Percentiles rank a stretch among this genome's conserved stretches.
Conservation (phyloP, 1,140 invertebrate genomes). For the Drosophila mojavensis region DNA sequence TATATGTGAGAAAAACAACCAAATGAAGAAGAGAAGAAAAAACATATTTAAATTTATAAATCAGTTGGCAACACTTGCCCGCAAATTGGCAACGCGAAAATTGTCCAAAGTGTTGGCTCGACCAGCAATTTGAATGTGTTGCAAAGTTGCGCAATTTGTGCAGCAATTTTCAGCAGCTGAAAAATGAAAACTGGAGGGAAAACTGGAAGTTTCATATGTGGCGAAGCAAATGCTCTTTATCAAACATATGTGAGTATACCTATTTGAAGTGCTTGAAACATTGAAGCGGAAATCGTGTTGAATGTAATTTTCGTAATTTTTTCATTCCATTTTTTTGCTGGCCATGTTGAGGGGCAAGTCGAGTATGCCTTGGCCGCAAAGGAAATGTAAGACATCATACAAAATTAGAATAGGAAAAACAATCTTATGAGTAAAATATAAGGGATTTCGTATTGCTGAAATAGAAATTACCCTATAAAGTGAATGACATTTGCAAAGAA, state of each 20-base stretch:
- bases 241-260: not conserved
- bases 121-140: constrained; percentile 40
- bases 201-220: not conserved
- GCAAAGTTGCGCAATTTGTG: constrained; percentile 60
- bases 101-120: constrained; percentile 45
- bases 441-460: too few relatives aligned
- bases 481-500: too few relatives aligned
- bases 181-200: constrained; percentile 47
- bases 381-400: too few relatives aligned
- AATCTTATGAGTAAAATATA: too few relatives aligned
- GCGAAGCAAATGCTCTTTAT: not conserved
- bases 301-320: too few relatives aligned
- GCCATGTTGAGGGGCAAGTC: too few relatives aligned
- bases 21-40: constrained; percentile 27
- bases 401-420: too few relatives aligned
- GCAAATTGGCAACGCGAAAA: constrained; percentile 45
- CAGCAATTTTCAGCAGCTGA: constrained; percentile 36
- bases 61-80: constrained; percentile 7
- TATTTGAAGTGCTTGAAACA: too few relatives aligned
- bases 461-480: too few relatives aligned
- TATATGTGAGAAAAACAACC: not conserved
- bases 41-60: constrained; percentile 25
- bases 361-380: too few relatives aligned
- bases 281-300: too few relatives aligned
- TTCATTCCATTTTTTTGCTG: too few relatives aligned